Base-by-base conservation (phyloP, 2,113 vertebrate species). In the Gadus chalcogrammus region DNA sequence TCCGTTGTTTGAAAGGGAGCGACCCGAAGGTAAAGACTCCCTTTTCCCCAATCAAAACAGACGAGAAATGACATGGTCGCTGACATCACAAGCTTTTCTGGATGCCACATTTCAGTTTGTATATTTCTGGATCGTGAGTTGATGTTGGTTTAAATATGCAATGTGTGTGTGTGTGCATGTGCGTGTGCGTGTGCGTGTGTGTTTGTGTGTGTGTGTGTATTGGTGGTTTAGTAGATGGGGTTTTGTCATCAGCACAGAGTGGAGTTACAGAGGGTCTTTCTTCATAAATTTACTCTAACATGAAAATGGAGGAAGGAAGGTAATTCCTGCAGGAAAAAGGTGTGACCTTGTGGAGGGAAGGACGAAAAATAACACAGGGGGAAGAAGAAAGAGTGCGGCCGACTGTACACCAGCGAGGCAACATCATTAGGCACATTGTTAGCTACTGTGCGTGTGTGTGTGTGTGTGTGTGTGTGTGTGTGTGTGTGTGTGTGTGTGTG, bases 161-260 rank as follows among this genome's bases (percentile, higher is more conserved):
- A 59, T 20, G 60, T 61, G 60, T 61, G 60, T 61, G 18, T 22
- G 60, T 61, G 18, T 61, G 60, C 27, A 20, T 20, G n/a, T 61
- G 60, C 20, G 58, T 60, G 58, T 61, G 60, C 20, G 58, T 60
- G 58, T 60, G 58, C 6, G 53, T 55, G 53, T 55, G 53, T 55
- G 53, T 55, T 3, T 55, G 53, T 55, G 53, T 55, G 53, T 60
- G 58, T 60, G 58, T 60, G 58, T 60, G 58, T 60, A 17, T 60
- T 55, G 53, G 3, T 55, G 12, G 53, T 13, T 1, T 17, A 18
- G 58, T 1, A 20, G 18, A 60, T 9, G 15, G 18, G 61, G 22
- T 20, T 11, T 62, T 79, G 65, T 58, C 52, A 64, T 77, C 69
- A 73, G 75, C 42, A 48, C 64, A 67, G 60, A 62, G 73, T 80